Evolutionary conservation across 2,113 vertebrate genomes (phyloP).

Genomic region (Theropithecus gelada): DNA sequence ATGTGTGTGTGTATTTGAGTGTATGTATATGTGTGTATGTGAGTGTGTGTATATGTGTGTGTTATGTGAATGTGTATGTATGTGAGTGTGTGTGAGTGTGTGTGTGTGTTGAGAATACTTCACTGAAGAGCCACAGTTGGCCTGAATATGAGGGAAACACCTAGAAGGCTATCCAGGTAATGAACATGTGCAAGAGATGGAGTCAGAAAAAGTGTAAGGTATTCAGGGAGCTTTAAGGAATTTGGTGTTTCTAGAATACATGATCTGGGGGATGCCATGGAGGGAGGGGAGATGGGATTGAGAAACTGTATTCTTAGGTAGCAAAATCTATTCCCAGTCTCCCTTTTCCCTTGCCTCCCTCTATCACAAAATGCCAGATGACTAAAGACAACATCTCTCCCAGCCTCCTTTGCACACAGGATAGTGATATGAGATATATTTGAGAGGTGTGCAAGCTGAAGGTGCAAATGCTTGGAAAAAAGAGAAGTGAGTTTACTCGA

Average conservation of each 20-base stretch:
- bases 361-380: not conserved
- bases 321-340: not conserved
- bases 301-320: not conserved
- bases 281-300: not conserved
- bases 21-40: too few species aligned
- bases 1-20: too few species aligned
- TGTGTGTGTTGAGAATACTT: not conserved
- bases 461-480: not conserved
- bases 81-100: not conserved
- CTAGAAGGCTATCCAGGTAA: not conserved
- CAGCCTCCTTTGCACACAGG: not conserved
- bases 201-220: not conserved
- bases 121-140: not conserved
- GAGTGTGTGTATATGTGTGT: too few species aligned
- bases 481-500: not conserved
- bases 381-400: not conserved
- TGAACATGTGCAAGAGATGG: not conserved
- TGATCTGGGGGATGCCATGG: not conserved
- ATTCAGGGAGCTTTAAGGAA: not conserved
- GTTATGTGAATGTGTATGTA: not conserved
- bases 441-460: not conserved
- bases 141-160: not conserved
- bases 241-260: not conserved
- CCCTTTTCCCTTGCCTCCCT: not conserved
- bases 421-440: not conserved